Base-by-base conservation (phyloP, 1,140 invertebrate species). In the Leucophenga varia region DNA sequence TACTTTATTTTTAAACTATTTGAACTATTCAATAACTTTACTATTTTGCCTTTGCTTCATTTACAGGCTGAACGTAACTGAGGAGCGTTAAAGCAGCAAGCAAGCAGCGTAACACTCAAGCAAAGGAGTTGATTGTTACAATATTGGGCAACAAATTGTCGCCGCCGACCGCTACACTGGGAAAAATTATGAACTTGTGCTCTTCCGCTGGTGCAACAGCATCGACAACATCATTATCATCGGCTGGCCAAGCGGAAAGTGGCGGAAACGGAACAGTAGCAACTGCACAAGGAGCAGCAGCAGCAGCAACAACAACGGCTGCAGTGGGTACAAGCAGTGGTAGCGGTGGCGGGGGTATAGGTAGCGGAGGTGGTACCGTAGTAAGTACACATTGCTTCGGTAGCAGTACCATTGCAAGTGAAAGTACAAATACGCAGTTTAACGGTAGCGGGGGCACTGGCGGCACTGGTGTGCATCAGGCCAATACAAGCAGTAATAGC, bases 101-200 rank as follows among this genome's bases (percentile, higher is more conserved):
- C n/a, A n/a, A n/a, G n/a, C n/a, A n/a, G n/a, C n/a, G n/a, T n/a
- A n/a, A n/a, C n/a, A n/a, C n/a, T n/a, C n/a, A n/a, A n/a, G n/a
- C n/a, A n/a, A n/a, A n/a, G n/a, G n/a, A n/a, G n/a, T n/a, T n/a
- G n/a, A n/a, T n/a, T n/a, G n/a, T n/a, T n/a, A n/a, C n/a, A n/a
- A n/a, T n/a, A n/a, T n/a, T 72, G 69, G 59, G 69, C 69, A 65
- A 70, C 59, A 52, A 55, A 67, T 69, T 72, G 69, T 65, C 61
- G 61, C 54, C 63, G 45, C 54, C 57, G 54, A 64, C 61, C 64
- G 64, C 57, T 61, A 72, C 64, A 48, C 69, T 72, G 71, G 68
- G 67, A 63, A 74, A 74, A 74, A 74, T 71, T 72, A 74, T 74
- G 71, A 74, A 74, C 68, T 69, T 74, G 67, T 74, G 71, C 43